Evolutionary conservation across 2,797 vertebrate genomes (phyloP), one percentile per base, ranked within the genome.

Genomic region (Paedocypris micromegethes): DNA sequence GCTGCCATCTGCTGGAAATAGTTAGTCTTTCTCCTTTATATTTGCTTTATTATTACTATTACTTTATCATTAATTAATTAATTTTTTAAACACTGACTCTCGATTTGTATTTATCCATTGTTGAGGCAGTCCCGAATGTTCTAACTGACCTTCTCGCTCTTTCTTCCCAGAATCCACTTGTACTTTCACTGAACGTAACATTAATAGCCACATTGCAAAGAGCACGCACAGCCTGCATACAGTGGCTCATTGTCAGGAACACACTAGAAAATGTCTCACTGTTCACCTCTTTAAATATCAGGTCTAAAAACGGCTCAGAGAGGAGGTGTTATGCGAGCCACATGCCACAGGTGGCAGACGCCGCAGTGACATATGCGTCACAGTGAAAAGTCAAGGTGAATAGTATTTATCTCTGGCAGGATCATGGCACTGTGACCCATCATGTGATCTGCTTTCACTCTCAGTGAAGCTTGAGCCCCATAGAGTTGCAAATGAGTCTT

Each of bases 1-100:
- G 70, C 70, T 73, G 66, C 73, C 73, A 70, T 72, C 76, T 75
- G 65, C 58, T 72, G 76, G 57, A 55, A 8, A 23, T 23, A 23
- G 23, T 23, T 23, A 23, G 23, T 23, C 23, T 23, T 23, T 23
- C 23, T 23, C 23, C 1, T 23, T 1, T 23, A 23, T 23, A 23
- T 23, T 23, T 23, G 23, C 23, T 23, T 23, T 23, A 23, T 23
- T 23, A 23, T 23, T 23, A 23, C 23, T 23, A 23, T 23, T 1
- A 23, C 23, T 23, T 23, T 23, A 23, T 23, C 23, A 23, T 23
- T 23, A 23, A 23, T 23, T 23, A 23, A 23, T 23, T 1, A 1
- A 23, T 23, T 23, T 23, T 23, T 23, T 23, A 23, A 23, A 23
- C 23, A 23, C 23, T 23, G 23, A 23, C 23, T 23, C 23, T 23